Conservation (phyloP, 2,888 invertebrate species). For the Temnothorax unifasciatus region DNA sequence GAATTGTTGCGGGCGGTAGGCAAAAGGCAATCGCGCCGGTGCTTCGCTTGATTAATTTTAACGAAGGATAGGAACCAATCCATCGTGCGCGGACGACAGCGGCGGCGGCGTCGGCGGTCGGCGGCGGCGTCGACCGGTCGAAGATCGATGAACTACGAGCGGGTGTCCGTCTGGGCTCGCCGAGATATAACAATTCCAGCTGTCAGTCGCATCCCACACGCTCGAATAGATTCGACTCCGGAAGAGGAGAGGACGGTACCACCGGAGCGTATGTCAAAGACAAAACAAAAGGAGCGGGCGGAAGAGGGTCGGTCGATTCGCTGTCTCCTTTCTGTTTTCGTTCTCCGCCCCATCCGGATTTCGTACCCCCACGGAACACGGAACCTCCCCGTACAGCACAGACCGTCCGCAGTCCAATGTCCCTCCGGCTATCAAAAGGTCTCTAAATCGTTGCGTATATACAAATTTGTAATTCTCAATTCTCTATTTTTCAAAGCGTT, state of each 20-base stretch:
- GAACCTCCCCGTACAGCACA: no score
- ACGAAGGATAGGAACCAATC: slow-evolving; percentile 54
- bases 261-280: slow-evolving; percentile 59
- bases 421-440: neutral
- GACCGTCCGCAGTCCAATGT: neutral
- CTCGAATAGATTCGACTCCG: slow-evolving; percentile 66
- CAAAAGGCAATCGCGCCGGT: slow-evolving; percentile 52
- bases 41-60: slow-evolving; percentile 60
- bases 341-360: slow-evolving; percentile 32
- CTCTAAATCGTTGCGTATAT: neutral
- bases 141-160: slow-evolving; percentile 71
- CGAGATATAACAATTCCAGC: slow-evolving; percentile 75
- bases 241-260: slow-evolving; percentile 11
- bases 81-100: slow-evolving; percentile 10
- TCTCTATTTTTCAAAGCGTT: neutral
- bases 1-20: slow-evolving; percentile 28
- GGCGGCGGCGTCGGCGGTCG: neutral
- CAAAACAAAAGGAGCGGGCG: slow-evolving; percentile 63
- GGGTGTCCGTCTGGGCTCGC: slow-evolving; percentile 43
- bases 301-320: slow-evolving; percentile 57
- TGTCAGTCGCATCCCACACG: slow-evolving; percentile 77
- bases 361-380: neutral
- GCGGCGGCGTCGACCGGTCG: slow-evolving; percentile 20
- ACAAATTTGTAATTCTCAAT: slow-evolving; percentile 3
- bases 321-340: slow-evolving; percentile 48